Conservation (phyloP, 2,113 vertebrate species). For the Ammospiza caudacuta region DNA sequence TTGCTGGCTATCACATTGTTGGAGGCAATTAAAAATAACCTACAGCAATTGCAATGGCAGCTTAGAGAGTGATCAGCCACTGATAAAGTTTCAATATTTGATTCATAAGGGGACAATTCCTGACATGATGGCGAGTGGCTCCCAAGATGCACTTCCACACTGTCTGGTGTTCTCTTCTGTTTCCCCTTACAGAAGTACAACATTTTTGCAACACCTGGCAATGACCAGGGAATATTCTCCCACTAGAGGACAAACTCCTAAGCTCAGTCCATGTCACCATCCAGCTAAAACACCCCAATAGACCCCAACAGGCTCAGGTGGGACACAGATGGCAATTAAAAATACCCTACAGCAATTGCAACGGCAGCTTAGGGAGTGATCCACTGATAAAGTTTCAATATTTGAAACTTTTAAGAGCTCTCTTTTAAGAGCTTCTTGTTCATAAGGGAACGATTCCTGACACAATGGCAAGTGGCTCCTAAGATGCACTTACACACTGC, state of each 20-base stretch:
- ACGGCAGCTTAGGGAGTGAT: too few species aligned
- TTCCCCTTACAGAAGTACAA: neutral
- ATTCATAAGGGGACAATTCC: neutral
- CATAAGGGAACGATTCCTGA: too few species aligned
- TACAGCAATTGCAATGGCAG: neutral
- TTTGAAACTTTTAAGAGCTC: too few species aligned
- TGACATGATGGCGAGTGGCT: rapidly evolving
- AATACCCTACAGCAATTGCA: too few species aligned
- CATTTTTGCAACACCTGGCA: neutral
- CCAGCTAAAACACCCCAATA: neutral
- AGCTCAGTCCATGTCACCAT: rapidly evolving
- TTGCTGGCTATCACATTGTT: too few species aligned
- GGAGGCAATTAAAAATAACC: neutral
- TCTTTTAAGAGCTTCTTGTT: too few species aligned
- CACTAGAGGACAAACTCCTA: neutral
- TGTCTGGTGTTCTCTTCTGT: neutral
- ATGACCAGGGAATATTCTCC: neutral
- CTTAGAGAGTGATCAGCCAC: neutral
- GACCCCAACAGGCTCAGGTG: neutral
- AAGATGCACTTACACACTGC: too few species aligned
- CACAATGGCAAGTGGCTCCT: too few species aligned
- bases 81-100: neutral
- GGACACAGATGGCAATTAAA: neutral
- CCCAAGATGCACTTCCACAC: neutral
- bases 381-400: too few species aligned